Evolutionary conservation across 2,113 vertebrate species (phyloP), one percentile per base, ranked within the genome.

Genomic region (Ornithorhynchus anatinus): DNA sequence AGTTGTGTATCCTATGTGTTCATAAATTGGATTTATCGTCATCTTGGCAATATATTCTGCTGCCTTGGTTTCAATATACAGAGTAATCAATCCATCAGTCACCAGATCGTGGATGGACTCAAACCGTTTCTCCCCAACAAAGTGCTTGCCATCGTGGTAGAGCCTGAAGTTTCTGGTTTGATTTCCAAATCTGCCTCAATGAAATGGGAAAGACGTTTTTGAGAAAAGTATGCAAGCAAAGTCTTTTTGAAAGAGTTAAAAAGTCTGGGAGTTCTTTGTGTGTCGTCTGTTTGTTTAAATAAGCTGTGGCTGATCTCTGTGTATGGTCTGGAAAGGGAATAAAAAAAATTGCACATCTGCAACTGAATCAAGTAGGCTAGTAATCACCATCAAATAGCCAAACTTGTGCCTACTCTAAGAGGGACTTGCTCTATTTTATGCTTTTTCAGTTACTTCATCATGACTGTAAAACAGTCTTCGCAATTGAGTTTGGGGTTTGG

Each of bases 1-100:
- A 68, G 98, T 92, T 86, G 95, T 96, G 92, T 96, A 96, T 90
- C 95, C 95, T 92, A 96, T 88, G 68, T 96, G 95, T 91, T 96
- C 95, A 88, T 96, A 96, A 92, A 95, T 94, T 88, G 94, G 94
- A 86, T 95, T 95, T 93, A 95, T 95, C 82, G 94, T 95, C 94
- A 95, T 95, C 92, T 95, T 94, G 91, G 94, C 94, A 91, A 95
- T 95, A 84, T 95, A 95, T 91, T 95, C 94, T 75, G 94, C 93
- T 90, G 94, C 94, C 88, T 95, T 95, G 82, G 94, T 95, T 93
- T 95, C 94, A 92, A 95, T 94, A 90, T 95, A 95, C 84, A 95
- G 94, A 87, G 94, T 95, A 90, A 95, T 95, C 93, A 95, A 93
- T 90, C 94, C 94, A 92, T 95, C 94, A 89, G 94, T 95, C 92